These are phyloP conservation scores for Semotilus atromaculatus DNA, from an alignment of 2,797 vertebrate genomes.

Conservation along the genomic window DNA sequence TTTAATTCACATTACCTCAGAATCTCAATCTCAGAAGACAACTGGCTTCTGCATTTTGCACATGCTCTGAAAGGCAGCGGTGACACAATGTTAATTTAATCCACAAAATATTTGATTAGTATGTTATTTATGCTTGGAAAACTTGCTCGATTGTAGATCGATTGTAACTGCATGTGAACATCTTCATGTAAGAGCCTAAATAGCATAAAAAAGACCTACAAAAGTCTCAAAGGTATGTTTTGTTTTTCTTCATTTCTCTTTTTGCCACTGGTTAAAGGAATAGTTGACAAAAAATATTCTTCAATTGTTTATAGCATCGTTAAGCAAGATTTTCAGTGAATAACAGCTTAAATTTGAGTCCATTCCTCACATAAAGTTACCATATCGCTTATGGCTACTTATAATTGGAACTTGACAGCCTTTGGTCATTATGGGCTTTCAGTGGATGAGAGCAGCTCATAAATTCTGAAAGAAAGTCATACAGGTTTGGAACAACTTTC, in stretches of 20 bases:
- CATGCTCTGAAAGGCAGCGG: not conserved
- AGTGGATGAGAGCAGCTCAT: not conserved
- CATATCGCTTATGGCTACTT: not conserved
- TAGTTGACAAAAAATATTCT: not conserved
- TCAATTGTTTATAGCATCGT: not conserved
- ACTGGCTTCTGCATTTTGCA: too few species aligned
- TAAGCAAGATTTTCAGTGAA: not conserved
- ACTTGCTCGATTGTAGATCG: not conserved
- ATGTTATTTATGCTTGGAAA: not conserved
- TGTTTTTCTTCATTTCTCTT: not conserved
- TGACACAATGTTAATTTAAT: not conserved
- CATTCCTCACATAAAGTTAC: not conserved
- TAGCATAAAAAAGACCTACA: not conserved
- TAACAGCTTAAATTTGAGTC: not conserved
- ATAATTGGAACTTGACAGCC: not conserved
- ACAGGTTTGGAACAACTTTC: not conserved
- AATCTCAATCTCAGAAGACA: too few species aligned
- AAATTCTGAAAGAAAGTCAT: not conserved
- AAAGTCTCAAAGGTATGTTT: not conserved
- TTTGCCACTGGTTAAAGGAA: not conserved
- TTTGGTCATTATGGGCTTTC: too few species aligned
- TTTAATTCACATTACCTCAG: too few species aligned
- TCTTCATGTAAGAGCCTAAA: too few species aligned
- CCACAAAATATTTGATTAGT: not conserved
- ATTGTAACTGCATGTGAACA: too few species aligned